phyloP scores from a whole-genome alignment of 2,888 invertebrate genomes.

The Calliopum simillimum region DNA sequence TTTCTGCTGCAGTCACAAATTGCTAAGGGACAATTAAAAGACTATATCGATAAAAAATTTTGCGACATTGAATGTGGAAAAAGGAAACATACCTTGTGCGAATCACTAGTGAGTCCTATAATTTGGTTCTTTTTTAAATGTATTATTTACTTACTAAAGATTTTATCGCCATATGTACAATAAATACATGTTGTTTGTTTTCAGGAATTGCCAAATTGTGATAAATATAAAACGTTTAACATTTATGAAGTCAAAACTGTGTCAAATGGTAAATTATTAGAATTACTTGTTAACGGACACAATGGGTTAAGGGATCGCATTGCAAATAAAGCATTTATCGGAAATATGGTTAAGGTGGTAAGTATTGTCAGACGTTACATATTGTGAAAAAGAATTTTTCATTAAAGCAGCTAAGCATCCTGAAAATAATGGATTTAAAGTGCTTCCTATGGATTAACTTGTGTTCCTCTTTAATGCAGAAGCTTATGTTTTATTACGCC shows the following conservation, averaged over 20 bases:
- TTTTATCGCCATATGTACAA: too few species aligned
- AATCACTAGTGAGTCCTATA: neutral
- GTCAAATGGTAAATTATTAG: slow-evolving; percentile 5
- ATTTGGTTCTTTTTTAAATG: too few species aligned
- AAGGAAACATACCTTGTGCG: slow-evolving; percentile 9
- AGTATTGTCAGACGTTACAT: neutral
- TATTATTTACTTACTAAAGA: too few species aligned
- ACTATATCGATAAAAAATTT: neutral
- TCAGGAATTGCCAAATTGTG: slow-evolving; percentile 4
- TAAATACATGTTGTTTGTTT: neutral
- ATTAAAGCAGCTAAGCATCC: too few species aligned
- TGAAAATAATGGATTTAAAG: too few species aligned
- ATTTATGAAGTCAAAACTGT: slow-evolving; percentile 9
- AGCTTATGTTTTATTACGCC: too few species aligned
- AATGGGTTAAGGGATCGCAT: slow-evolving; percentile 50
- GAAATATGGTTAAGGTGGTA: slow-evolving; percentile 47
- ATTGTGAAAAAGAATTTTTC: too few species aligned
- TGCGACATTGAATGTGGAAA: neutral
- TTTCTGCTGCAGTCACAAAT: too few species aligned
- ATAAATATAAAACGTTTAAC: neutral
- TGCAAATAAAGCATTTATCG: slow-evolving; percentile 45
- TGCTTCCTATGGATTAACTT: too few species aligned
- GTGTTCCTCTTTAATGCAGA: too few species aligned
- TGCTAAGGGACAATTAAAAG: too few species aligned
- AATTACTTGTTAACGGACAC: slow-evolving; percentile 42